Percentiles rank a stretch among this genome's conserved stretches.
These are phyloP conservation scores for Acromyrmex heyeri DNA, from an alignment of 1,140 invertebrate species.

Conservation along the genomic window DNA sequence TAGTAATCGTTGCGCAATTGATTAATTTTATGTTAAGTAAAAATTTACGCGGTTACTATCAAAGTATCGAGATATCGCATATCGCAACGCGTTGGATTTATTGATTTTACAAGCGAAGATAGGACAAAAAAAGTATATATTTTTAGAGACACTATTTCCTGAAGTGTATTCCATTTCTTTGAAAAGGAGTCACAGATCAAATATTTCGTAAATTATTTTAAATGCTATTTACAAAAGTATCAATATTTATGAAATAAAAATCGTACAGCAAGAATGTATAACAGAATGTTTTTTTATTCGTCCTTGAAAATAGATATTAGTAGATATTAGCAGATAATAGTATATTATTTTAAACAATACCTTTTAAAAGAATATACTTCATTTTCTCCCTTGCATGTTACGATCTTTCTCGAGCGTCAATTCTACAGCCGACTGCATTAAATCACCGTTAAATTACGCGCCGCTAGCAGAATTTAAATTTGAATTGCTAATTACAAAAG, in stretches of 20 bases:
- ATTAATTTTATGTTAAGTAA: background rate
- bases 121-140: no score
- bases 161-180: background rate
- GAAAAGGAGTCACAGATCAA: background rate
- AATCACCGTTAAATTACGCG: slow-evolving; percentile 8
- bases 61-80: background rate
- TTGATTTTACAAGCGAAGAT: slow-evolving; percentile 6
- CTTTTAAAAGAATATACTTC: background rate
- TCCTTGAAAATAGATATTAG: background rate
- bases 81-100: background rate
- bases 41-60: slow-evolving; percentile 21
- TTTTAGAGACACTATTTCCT: background rate
- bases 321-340: no score
- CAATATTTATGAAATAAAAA: background rate
- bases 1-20: background rate
- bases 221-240: background rate
- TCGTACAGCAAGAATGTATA: background rate
- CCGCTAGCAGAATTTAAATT: background rate
- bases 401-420: background rate
- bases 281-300: background rate
- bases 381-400: background rate
- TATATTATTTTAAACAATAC: background rate
- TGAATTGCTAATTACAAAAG: slow-evolving; percentile 21
- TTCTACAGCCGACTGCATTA: background rate
- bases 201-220: background rate